Evolutionary conservation across 2,888 invertebrate genomes (phyloP).

Genomic region (Drosophila setosimentum): DNA sequence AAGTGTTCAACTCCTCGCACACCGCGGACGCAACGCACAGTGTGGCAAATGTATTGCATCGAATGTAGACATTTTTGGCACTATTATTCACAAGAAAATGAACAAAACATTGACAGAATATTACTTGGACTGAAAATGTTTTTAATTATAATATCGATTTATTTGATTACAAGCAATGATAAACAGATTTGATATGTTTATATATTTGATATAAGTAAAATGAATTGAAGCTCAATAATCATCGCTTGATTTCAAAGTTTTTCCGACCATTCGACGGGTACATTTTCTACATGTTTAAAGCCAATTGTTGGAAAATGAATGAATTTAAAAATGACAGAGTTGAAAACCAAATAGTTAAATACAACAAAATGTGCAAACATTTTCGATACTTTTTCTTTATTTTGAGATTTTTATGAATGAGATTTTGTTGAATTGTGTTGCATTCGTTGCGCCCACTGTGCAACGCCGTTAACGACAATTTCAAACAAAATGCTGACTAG

Average conservation of each 20-base stretch:
- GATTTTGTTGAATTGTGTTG: neutral
- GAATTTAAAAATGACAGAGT: neutral
- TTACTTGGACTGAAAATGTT: no score
- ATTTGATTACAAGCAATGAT: neutral
- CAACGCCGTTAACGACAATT: slow-evolving; percentile 7
- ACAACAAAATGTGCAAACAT: neutral
- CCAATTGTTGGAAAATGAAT: neutral
- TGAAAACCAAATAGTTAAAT: neutral
- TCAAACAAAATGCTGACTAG: slow-evolving; percentile 46
- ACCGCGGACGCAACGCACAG: slow-evolving; percentile 34
- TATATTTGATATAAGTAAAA: neutral
- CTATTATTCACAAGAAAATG: neutral
- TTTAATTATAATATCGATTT: neutral
- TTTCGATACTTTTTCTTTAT: no score
- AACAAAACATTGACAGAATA: no score
- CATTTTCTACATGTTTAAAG: neutral
- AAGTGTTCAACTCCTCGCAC: slow-evolving; percentile 65
- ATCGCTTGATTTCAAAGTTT: neutral
- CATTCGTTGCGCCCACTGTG: slow-evolving; percentile 10
- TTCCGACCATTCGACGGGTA: neutral
- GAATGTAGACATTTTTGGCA: neutral
- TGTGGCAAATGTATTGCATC: neutral
- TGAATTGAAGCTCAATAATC: neutral
- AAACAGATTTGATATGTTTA: neutral
- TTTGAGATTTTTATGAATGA: no score